Percentiles rank a stretch among this genome's conserved stretches.
These are phyloP conservation scores for Bombus superbus DNA, from an alignment of 1,140 invertebrate genomes.

Conservation along the genomic window DNA sequence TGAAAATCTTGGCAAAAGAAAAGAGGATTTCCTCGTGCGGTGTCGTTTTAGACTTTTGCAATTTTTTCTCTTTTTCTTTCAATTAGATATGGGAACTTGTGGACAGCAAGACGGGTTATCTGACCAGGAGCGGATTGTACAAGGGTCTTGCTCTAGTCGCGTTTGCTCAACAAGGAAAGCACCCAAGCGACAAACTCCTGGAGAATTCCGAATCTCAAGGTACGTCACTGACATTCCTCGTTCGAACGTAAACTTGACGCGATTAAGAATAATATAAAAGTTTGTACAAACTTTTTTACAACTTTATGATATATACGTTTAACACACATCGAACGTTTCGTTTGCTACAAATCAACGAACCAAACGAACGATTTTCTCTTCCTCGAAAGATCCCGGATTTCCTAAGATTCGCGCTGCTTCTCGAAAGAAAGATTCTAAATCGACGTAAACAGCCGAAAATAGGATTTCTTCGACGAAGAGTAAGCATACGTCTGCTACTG, in stretches of 20 bases:
- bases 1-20: background rate
- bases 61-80: constrained; percentile 24
- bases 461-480: too few relatives aligned
- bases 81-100: constrained; percentile 87
- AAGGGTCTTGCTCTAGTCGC: constrained; percentile 88
- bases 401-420: too few relatives aligned
- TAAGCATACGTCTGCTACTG: too few relatives aligned
- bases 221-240: constrained; percentile 65
- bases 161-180: constrained; percentile 88
- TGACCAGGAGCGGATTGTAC: constrained; percentile 85
- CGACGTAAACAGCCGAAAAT: too few relatives aligned
- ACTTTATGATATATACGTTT: too few relatives aligned
- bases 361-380: background rate
- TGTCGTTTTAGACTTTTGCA: background rate
- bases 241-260: background rate
- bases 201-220: constrained; percentile 87
- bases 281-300: too few relatives aligned
- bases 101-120: constrained; percentile 84
- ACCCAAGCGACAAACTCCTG: constrained; percentile 86
- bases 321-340: background rate
- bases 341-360: background rate
- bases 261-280: background rate
- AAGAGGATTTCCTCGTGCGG: too few relatives aligned
- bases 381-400: too few relatives aligned
- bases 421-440: background rate